A percentile compares a stretch with the other conserved stretches of the same genome.
These are phyloP conservation scores for Hemitrygon akajei DNA, from an alignment of 2,797 vertebrate genomes.

Conservation along the genomic window DNA sequence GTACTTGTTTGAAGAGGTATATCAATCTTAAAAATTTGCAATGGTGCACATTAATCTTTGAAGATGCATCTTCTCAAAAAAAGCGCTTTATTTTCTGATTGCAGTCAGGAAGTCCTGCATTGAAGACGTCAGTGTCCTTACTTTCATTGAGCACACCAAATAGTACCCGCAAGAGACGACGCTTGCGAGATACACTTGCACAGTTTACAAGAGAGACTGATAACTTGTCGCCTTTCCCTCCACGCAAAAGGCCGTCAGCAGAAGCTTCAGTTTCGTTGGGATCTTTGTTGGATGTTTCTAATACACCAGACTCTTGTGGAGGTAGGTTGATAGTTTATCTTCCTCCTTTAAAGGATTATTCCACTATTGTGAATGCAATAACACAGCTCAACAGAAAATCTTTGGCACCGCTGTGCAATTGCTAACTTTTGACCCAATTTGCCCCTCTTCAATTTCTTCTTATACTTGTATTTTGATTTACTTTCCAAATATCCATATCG, in stretches of 20 bases:
- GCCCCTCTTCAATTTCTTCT: background rate
- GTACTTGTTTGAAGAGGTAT: constrained; percentile 93
- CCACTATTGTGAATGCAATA: background rate
- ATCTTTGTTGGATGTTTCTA: constrained; percentile 89
- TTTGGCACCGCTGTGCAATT: background rate
- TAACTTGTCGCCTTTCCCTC: constrained; percentile 79
- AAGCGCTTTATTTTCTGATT: constrained; percentile 43
- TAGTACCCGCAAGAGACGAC: constrained; percentile 84
- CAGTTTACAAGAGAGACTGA: constrained; percentile 86
- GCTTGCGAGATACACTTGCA: constrained; percentile 82
- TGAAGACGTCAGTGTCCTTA: constrained; percentile 88
- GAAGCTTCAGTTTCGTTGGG: constrained; percentile 86
- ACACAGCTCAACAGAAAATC: background rate
- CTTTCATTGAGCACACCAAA: constrained; percentile 84
- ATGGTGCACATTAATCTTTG: background rate
- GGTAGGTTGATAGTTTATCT: constrained; percentile 54
- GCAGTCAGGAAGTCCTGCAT: constrained; percentile 77
- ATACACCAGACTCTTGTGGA: constrained; percentile 80
- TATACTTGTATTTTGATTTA: background rate
- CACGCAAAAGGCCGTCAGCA: constrained; percentile 82
- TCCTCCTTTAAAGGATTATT: background rate
- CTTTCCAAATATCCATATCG: background rate
- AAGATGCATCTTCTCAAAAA: background rate
- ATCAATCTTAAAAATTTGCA: background rate
- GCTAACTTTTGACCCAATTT: background rate